These are phyloP conservation scores for Muscicapa adusta DNA, from an alignment of 2,113 vertebrate species.

Conservation along the genomic window DNA sequence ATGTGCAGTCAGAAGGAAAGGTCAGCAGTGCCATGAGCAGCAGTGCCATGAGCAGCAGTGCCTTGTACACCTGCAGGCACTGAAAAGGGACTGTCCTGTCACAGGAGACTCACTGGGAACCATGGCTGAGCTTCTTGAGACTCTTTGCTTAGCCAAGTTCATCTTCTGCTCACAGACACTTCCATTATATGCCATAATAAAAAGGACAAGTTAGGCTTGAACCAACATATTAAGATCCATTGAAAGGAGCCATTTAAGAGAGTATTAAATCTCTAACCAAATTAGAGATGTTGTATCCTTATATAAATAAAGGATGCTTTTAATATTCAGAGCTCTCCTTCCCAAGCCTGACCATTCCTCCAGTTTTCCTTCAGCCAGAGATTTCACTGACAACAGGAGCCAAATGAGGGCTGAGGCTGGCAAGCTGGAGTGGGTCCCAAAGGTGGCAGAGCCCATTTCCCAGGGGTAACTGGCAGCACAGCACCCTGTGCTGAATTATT, in stretches of 20 bases:
- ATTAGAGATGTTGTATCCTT: not conserved
- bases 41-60: not conserved
- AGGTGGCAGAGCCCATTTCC: not conserved
- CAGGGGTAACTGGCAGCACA: not conserved
- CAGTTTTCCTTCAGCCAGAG: not conserved
- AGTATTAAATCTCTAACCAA: not conserved
- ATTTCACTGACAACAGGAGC: not conserved
- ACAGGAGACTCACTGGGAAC: not conserved
- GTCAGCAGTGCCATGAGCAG: not conserved
- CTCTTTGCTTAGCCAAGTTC: not conserved
- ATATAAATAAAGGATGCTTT: not conserved
- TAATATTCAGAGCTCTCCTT: not conserved
- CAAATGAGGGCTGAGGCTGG: not conserved
- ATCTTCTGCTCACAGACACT: not conserved
- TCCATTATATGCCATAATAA: not conserved
- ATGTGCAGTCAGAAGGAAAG: not conserved
- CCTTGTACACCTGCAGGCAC: not conserved
- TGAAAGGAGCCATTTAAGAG: not conserved
- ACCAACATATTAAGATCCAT: not conserved
- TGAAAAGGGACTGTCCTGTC: not conserved
- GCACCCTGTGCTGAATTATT: not conserved
- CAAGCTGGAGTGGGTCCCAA: not conserved
- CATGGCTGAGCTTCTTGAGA: not conserved
- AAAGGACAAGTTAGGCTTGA: not conserved
- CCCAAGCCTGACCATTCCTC: not conserved